Conservation (phyloP, 2,113 vertebrate species). For the Lagopus muta region DNA sequence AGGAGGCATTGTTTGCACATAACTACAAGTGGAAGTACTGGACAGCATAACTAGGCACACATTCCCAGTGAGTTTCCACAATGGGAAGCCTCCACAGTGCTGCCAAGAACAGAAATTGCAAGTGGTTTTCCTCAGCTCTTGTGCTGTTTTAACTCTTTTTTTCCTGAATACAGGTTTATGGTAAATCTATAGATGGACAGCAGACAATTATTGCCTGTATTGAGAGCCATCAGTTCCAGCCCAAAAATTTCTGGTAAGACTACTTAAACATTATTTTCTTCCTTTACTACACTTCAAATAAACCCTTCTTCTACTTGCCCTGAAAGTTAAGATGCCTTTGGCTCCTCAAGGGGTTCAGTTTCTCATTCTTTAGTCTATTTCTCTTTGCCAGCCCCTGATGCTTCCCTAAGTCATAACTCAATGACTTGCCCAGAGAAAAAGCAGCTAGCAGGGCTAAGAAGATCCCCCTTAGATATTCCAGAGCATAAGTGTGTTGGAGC, state of each 20-base stretch:
- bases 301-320: background rate
- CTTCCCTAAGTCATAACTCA: background rate
- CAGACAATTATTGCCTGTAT: slow-evolving; percentile 96
- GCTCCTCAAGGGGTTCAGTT: background rate
- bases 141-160: slow-evolving; percentile 28
- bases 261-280: slow-evolving; percentile 6
- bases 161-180: slow-evolving; percentile 87
- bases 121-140: background rate
- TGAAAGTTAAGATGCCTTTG: background rate
- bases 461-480: background rate
- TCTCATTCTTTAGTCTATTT: background rate
- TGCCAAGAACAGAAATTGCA: background rate
- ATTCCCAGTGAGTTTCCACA: background rate
- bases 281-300: background rate
- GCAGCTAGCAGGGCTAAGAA: background rate
- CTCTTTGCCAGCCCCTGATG: background rate
- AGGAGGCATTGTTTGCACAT: background rate
- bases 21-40: background rate
- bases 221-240: slow-evolving; percentile 96
- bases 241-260: slow-evolving; percentile 96
- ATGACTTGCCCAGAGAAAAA: background rate
- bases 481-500: background rate
- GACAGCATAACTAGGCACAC: fast-evolving
- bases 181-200: slow-evolving; percentile 95
- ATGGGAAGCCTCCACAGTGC: background rate